Percentiles rank a stretch among this genome's conserved stretches.
Evolutionary conservation across 2,113 vertebrate species (phyloP).

Genomic region (Erythrolamprus reginae): DNA sequence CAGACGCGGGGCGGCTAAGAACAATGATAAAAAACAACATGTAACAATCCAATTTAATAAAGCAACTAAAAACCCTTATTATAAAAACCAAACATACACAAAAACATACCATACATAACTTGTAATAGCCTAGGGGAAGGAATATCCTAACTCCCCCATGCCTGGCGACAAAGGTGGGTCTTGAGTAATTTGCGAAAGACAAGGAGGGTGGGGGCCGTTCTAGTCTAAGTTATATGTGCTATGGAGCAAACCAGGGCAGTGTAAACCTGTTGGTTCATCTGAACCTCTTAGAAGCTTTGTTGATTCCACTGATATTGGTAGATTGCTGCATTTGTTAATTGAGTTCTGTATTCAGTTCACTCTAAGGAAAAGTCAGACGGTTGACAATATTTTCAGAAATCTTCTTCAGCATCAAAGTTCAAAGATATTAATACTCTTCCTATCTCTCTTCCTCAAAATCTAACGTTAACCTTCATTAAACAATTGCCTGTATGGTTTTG

Average conservation of each 20-base stretch:
- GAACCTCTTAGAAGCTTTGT: not conserved
- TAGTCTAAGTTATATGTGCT: not conserved
- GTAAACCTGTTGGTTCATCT: not conserved
- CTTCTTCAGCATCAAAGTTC: not conserved
- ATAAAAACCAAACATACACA: no score
- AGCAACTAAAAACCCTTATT: no score
- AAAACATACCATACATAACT: no score
- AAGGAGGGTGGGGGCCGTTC: no score
- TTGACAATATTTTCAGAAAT: not conserved
- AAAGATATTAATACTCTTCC: not conserved
- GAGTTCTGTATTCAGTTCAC: no score
- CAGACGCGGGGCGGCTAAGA: no score
- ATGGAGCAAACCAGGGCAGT: not conserved
- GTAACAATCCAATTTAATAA: no score
- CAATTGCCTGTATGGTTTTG: not conserved
- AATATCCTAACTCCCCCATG: no score
- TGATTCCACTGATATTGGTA: not conserved
- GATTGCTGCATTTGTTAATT: not conserved
- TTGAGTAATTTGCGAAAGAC: no score
- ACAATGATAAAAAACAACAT: no score
- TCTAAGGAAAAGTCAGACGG: not conserved
- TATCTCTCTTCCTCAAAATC: not conserved
- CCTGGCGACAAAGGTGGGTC: no score
- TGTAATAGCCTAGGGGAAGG: no score
- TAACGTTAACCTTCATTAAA: not conserved